Evolutionary conservation across 2,797 vertebrate species (phyloP), one percentile per base, ranked within the genome.

Genomic region (Kryptolebias ocellatus): DNA sequence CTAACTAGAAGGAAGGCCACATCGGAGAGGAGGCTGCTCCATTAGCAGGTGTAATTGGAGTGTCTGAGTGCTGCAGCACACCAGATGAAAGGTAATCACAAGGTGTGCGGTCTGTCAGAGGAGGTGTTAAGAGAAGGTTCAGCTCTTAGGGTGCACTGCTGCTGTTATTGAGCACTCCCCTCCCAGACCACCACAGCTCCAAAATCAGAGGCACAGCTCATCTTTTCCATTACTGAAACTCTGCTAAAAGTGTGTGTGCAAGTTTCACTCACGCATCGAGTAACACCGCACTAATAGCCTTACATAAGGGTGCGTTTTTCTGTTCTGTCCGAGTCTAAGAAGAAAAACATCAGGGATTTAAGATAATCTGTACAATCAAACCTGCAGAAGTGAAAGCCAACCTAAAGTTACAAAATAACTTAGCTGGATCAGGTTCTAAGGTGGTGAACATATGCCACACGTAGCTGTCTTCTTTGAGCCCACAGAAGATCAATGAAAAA

Each of bases 41-140:
- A 86, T 90, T 89, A 84, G 76, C 50, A 56, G 76, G 65, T 73
- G 70, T 89, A 88, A 90, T 88, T 85, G 84, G 74, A 76, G 70
- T 66, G 52, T 83, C 56, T 76, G 72, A 76, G 76, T 74, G 72
- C 84, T 0, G 28, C 60, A 61, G 74, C 63, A 57, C 75, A 72
- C 47, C 57, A 70, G 55, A 86, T 86, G 78, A 83, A 87, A 82
- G 78, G 60, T 90, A 88, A 87, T 89, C 84, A 82, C 52, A 60
- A 84, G 80, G 85, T 86, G 79, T 87, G 83, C 53, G 64, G 45
- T 53, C 69, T 80, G 72, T 79, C 59, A 12, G 70, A 66, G 58
- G 16, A 74, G 64, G 70, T 88, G 82, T 86, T 59, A 75, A 83
- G 67, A 81, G 70, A 70, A 46, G 57, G 84, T 74, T 78, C 75